These are phyloP conservation scores for Calcarius lapponicus DNA, from an alignment of 2,797 vertebrate species.

Conservation along the genomic window DNA sequence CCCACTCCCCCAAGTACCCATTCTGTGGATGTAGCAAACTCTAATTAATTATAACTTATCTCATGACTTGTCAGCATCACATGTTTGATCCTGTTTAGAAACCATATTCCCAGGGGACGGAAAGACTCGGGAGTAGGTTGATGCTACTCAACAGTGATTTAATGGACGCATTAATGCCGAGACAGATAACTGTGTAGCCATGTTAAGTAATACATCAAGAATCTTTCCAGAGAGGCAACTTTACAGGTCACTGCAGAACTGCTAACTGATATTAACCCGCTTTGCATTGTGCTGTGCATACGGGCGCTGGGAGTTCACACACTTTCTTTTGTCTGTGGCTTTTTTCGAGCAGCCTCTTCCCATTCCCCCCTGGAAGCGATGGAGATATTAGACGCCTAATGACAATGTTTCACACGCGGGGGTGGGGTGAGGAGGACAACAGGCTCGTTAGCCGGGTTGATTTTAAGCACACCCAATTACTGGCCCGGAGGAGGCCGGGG, in stretches of 20 bases:
- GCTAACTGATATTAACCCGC: conserved; percentile 42
- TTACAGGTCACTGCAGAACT: conserved; percentile 36
- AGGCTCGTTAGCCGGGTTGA: conserved; percentile 43
- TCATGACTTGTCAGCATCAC: conserved; percentile 61
- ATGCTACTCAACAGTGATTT: conserved; percentile 59
- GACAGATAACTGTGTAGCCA: conserved; percentile 32
- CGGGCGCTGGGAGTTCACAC: conserved; percentile 32
- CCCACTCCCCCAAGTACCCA: conserved; percentile 56
- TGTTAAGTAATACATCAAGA: conserved; percentile 57
- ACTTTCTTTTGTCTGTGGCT: conserved; percentile 22
- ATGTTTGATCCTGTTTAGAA: conserved; percentile 67
- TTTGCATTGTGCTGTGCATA: conserved; percentile 9
- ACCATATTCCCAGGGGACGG: conserved; percentile 59
- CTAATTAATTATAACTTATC: conserved; percentile 69
- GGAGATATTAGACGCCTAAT: conserved; percentile 67
- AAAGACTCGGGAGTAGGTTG: conserved; percentile 47
- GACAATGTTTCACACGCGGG: conserved; percentile 49
- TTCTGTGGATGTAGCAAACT: conserved; percentile 58
- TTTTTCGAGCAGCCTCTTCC: conserved; percentile 50
- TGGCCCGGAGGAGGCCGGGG: conserved; percentile 4
- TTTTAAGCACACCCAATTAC: conserved; percentile 39
- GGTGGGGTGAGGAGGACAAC: conserved; percentile 62
- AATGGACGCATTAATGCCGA: conserved; percentile 57
- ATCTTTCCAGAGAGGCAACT: conserved; percentile 50
- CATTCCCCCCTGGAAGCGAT: conserved; percentile 41